Percentiles rank a stretch among this genome's conserved stretches.
Evolutionary conservation across 2,113 vertebrate genomes (phyloP).

Genomic region (Hemibagrus wyckioides): DNA sequence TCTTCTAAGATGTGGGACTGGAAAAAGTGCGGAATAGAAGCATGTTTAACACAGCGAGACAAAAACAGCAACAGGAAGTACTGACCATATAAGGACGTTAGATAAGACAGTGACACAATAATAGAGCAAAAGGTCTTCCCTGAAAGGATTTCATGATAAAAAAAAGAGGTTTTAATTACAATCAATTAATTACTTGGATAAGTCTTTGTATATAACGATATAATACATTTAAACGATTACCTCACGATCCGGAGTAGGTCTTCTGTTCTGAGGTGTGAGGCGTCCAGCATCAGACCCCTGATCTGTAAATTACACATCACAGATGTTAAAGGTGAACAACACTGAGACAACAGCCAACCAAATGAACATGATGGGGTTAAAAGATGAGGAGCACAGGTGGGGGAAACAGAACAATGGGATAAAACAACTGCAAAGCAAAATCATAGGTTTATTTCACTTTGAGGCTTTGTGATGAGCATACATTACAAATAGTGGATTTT

Average conservation of each 20-base stretch:
- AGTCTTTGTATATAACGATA: neutral
- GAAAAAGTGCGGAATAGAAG: neutral
- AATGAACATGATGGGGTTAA: slow-evolving; percentile 24
- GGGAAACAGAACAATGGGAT: neutral
- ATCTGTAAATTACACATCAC: slow-evolving; percentile 76
- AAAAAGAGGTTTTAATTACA: neutral
- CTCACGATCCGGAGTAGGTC: slow-evolving; percentile 88
- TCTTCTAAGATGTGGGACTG: neutral
- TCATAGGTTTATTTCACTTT: slow-evolving; percentile 60
- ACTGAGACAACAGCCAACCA: slow-evolving; percentile 11
- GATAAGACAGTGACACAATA: neutral
- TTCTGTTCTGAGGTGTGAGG: slow-evolving; percentile 81
- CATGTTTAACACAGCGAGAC: neutral
- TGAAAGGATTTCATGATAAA: neutral
- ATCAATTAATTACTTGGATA: neutral
- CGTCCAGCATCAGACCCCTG: slow-evolving; percentile 81
- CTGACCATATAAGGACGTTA: neutral
- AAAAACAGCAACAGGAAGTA: neutral
- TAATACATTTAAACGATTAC: slow-evolving; percentile 66
- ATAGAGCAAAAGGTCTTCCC: neutral
- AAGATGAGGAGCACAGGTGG: slow-evolving; percentile 11
- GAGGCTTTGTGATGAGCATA: slow-evolving; percentile 29
- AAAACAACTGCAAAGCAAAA: slow-evolving; percentile 12
- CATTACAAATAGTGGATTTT: neutral
- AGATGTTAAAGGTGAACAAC: slow-evolving; percentile 37